Base-by-base conservation (phyloP, 2,888 invertebrate species). In the Leptinotarsa juncta region DNA sequence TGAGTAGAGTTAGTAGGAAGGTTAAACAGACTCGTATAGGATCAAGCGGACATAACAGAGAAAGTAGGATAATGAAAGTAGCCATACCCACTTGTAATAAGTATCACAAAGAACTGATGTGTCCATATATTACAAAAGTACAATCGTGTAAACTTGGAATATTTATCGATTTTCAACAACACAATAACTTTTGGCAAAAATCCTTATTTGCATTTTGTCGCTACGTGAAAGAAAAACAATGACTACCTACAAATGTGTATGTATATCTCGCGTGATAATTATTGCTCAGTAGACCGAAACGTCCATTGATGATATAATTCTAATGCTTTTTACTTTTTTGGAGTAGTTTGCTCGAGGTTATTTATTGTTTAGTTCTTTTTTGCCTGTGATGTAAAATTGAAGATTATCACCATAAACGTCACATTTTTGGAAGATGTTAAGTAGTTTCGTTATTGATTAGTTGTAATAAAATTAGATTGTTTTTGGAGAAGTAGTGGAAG, bases 41-140 rank as follows among this genome's bases (percentile, higher is more conserved):
- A 82, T 79, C 82, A 84, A 80, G 82, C 83, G 81, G 83, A 83
- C 84, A 81, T 81, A 79, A 79, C 80, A 81, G 83, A 84, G 84
- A 84, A 84, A 84, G 84, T 84, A 84, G 84, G 84, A 84, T 84
- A 81, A 82, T 82, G 84, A 84, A 84, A 84, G 84, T 84, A 82
- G 84, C 82, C 81, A 81, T 83, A 80, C 82, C 82, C 82, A 82
- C 78, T 84, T 82, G 82, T 82, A 83, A 82, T 82, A 84, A 84
- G 83, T 84, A 83, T 82, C 84, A 84, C 84, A 82, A 81, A 78
- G 77, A 75, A 73, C 77, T 78, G 82, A 82, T 82, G 78, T 81
- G 79, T 74, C 82, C 82, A 82, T 83, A 82, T 82, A 81, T 83
- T 81, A 82, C 80, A 78, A 77, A 78, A 65, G 77, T 70, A 70